Evolutionary conservation across 2,888 invertebrate genomes (phyloP), one percentile per base, ranked within the genome.

Genomic region (Smittia aterrima): DNA sequence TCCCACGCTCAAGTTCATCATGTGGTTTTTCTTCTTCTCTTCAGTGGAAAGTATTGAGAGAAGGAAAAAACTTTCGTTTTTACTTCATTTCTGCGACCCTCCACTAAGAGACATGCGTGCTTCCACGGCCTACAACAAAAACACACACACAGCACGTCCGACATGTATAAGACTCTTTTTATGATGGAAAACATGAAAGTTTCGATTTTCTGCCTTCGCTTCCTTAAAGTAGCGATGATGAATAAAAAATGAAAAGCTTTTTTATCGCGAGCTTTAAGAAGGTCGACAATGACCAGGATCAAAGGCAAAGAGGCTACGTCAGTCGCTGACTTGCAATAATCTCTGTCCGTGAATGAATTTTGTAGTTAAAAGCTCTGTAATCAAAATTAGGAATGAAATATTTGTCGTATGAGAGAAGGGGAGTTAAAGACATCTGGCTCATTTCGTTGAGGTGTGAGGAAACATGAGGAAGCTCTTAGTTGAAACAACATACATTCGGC

Each of bases 41-140:
- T 16, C 16, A 6, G 47, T 47, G 47, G 47, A 47, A 47, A n/a
- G 47, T 2, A 47, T 32, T 2, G n/a, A 47, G 47, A 47, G 58
- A 58, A 4, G 13, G 7, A 58, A 7, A 18, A 22, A 58, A 58
- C 16, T 47, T 47, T 47, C 47, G 16, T 47, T 47, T 47, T 13
- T 47, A 6, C 16, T 47, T 47, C 32, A 3, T n/a, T 47, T 47
- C 47, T 47, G 9, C 47, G 47, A n/a, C n/a, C n/a, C n/a, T n/a
- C 47, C 13, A 47, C 2, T 11, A 47, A 47, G 58, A 58, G 58
- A 58, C 58, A 58, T 58, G 58, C 58, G 58, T 58, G 58, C 58
- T 58, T 58, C 58, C 20, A 58, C 13, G 13, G 58, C 18, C 58
- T 58, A 22, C 20, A 58, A 58, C 22, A 22, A 58, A 2, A 22